Evolutionary conservation across 2,888 invertebrate species (phyloP), one percentile per base, ranked within the genome.

Genomic region (Eupithecia abbreviata): DNA sequence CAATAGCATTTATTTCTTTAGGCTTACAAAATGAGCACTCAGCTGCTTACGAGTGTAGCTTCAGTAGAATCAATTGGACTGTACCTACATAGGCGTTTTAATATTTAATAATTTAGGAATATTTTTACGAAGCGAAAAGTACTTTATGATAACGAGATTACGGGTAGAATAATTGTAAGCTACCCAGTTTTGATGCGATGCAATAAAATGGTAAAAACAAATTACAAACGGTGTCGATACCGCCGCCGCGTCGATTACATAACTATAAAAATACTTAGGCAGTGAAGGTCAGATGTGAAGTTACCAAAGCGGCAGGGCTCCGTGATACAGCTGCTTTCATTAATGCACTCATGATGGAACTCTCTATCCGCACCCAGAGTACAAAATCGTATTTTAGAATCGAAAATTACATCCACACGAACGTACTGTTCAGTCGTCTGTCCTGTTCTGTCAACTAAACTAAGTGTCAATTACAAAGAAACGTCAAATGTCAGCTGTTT

Each of bases 281-380:
- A 77, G 77, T 73, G 70, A 71, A 72, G 71, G 45, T 69, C 51
- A 69, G 66, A 69, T 30, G 18, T 67, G 69, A 82, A 89, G 91
- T 88, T 83, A 94, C 95, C 91, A 94, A 87, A 72, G 92, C 88
- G 77, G 91, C 91, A 82, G 93, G 94, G 87, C 91, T 94, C 84
- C 93, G 92, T 73, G 91, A 90, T 80, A 92, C 82, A 71, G 93
- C 88, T 79, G 91, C 91, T 87, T 93, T 95, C 88, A 95, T 90
- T 88, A 95, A 84, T 90, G 92, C 92, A 92, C 95, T 95, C 95
- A 95, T 95, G 94, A 94, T 95, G 94, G 93, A 94, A 95, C 94
- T 94, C 94, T 91, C 93, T 94, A 88, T 93, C 91, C 94, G 94
- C 95, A 95, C 95, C 93, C 86, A 81, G 91, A 93, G 92, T 86